Conservation (phyloP, 2,113 vertebrate species). For the Grammomys surdaster region DNA sequence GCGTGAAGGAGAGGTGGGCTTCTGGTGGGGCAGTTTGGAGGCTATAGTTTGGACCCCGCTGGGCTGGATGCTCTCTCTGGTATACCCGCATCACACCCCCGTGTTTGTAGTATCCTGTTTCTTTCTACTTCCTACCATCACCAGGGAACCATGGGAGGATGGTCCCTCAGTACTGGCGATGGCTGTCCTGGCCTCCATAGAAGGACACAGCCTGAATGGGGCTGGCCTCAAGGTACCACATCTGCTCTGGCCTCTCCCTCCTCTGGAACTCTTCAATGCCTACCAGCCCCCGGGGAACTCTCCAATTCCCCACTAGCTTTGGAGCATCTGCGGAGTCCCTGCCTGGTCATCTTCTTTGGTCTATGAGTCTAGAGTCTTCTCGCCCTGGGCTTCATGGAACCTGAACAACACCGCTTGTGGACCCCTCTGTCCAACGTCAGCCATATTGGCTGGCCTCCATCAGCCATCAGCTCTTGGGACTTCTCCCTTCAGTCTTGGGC, state of each 20-base stretch:
- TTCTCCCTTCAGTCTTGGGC: background rate
- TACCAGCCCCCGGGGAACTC: background rate
- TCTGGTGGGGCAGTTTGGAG: background rate
- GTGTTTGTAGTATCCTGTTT: background rate
- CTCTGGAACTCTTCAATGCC: no score
- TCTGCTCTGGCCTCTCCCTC: background rate
- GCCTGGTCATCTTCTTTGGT: background rate
- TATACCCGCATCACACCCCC: background rate
- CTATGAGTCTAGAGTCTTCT: background rate
- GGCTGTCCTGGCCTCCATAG: background rate
- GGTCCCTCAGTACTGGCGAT: background rate
- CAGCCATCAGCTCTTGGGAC: background rate
- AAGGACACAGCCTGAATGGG: background rate
- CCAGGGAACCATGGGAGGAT: no score
- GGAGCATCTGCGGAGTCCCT: background rate
- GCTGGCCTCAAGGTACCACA: background rate
- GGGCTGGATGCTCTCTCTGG: rapidly evolving
- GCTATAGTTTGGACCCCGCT: background rate
- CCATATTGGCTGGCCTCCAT: background rate
- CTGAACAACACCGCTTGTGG: background rate
- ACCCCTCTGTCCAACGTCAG: background rate
- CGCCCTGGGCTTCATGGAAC: background rate
- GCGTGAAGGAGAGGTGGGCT: background rate
- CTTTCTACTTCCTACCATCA: no score
- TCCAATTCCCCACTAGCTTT: background rate